These are phyloP conservation scores for Procavia capensis DNA, from an alignment of 2,113 vertebrate species.

Conservation along the genomic window DNA sequence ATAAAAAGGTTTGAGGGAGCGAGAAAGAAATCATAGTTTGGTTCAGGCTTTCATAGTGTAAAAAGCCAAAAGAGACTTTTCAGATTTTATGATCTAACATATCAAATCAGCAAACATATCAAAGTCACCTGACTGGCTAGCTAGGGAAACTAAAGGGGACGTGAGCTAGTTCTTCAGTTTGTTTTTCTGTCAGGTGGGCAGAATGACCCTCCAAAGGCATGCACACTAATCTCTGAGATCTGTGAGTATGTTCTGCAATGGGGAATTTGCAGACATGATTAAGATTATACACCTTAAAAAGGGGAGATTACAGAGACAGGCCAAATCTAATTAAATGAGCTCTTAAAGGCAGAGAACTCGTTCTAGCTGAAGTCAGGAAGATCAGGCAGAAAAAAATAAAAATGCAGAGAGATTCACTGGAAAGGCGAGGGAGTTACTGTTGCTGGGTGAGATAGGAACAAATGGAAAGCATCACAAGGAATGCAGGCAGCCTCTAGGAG, in stretches of 20 bases:
- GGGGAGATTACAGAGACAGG: not conserved
- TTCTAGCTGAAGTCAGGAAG: not conserved
- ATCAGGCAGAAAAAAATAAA: not conserved
- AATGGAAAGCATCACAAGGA: not conserved
- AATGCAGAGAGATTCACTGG: not conserved
- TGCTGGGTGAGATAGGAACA: not conserved
- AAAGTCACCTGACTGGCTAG: not conserved
- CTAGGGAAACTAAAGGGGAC: not conserved
- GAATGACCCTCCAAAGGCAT: not conserved
- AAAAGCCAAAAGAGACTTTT: not conserved
- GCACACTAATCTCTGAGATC: not conserved
- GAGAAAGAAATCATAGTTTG: not conserved
- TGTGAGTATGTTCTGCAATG: not conserved
- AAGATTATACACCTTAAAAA: not conserved
- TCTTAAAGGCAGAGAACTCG: not conserved
- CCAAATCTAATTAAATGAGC: not conserved
- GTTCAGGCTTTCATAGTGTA: not conserved
- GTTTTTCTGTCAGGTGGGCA: not conserved
- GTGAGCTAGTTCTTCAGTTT: not conserved
- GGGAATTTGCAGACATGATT: not conserved
- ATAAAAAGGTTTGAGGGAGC: not conserved
- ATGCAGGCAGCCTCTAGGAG: not conserved
- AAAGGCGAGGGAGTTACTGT: accelerated
- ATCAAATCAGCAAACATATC: not conserved
- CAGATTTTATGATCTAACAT: not conserved